Evolutionary conservation across 2,888 invertebrate species (phyloP).

Genomic region (Agonopterix arenella): DNA sequence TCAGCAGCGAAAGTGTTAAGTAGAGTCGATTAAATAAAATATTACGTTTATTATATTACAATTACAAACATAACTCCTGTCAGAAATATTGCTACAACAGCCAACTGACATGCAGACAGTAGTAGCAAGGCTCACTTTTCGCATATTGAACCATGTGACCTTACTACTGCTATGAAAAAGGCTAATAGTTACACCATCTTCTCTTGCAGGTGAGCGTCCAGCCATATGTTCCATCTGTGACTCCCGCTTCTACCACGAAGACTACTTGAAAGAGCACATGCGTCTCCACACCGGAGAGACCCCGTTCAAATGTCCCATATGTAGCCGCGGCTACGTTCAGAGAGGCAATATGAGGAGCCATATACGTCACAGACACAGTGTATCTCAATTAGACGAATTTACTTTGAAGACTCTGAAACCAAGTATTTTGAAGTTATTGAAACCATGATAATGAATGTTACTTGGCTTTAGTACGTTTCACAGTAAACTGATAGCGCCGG

Average conservation of each 20-base stretch:
- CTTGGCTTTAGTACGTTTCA: too few species aligned
- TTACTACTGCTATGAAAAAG: too few species aligned
- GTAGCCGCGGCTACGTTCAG: slow-evolving; percentile 64
- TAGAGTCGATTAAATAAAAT: too few species aligned
- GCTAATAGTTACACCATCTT: not conserved
- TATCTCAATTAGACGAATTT: slow-evolving; percentile 52
- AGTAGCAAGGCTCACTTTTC: too few species aligned
- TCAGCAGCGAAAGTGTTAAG: too few species aligned
- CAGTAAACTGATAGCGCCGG: too few species aligned
- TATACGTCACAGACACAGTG: slow-evolving; percentile 51
- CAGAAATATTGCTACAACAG: too few species aligned
- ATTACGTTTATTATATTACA: too few species aligned
- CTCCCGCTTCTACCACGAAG: slow-evolving; percentile 57
- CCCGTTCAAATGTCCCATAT: slow-evolving; percentile 68
- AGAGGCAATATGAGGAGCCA: slow-evolving; percentile 70
- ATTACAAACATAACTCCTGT: too few species aligned
- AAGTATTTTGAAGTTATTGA: slow-evolving; percentile 55
- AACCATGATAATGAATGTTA: slow-evolving; percentile 14
- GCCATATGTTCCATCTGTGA: slow-evolving; percentile 58
- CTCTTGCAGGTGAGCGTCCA: slow-evolving; percentile 59
- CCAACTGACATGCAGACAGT: too few species aligned
- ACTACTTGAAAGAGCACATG: slow-evolving; percentile 66
- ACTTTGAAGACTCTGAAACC: slow-evolving; percentile 56
- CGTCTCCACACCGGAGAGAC: slow-evolving; percentile 69
- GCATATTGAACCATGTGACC: too few species aligned